Evolutionary conservation across 2,888 invertebrate species (phyloP).

Genomic region (Mesorhabditis belari): DNA sequence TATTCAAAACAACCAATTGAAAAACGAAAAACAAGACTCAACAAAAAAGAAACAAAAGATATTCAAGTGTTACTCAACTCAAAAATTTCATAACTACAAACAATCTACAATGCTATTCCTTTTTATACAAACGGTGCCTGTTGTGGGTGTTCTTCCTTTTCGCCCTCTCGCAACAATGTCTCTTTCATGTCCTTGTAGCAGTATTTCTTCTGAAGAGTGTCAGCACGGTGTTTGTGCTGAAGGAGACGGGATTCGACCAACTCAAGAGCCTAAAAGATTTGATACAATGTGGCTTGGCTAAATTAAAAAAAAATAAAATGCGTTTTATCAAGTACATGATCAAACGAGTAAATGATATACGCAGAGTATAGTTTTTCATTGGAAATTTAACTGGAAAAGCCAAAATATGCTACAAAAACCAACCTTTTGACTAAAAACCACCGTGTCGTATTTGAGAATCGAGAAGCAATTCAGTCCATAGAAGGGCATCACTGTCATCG

Average conservation of each 20-base stretch:
- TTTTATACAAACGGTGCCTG: constrained; percentile 45
- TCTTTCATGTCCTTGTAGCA: constrained; percentile 43
- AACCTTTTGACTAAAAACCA: constrained; percentile 69
- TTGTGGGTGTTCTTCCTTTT: constrained; percentile 40
- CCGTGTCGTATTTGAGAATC: constrained; percentile 89
- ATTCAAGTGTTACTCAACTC: too few species aligned
- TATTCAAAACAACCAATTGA: neutral
- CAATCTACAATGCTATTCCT: too few species aligned
- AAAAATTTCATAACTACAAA: too few species aligned
- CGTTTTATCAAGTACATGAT: too few species aligned
- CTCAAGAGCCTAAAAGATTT: constrained; percentile 69
- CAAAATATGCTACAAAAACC: neutral
- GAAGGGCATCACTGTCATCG: constrained; percentile 86
- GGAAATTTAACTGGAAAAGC: constrained; percentile 34
- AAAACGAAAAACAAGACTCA: neutral
- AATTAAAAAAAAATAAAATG: too few species aligned
- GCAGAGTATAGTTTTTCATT: neutral
- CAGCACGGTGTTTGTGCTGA: constrained; percentile 34
- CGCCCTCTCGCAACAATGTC: constrained; percentile 42
- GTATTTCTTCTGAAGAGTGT: constrained; percentile 36
- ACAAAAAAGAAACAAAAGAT: too few species aligned
- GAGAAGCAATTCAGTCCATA: constrained; percentile 90
- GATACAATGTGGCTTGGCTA: too few species aligned
- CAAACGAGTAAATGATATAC: neutral
- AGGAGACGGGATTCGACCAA: constrained; percentile 67